Percentiles rank a stretch among this genome's conserved stretches.
phyloP scores from a whole-genome alignment of 2,888 invertebrate species.

The Bhutanitis thaidina region DNA sequence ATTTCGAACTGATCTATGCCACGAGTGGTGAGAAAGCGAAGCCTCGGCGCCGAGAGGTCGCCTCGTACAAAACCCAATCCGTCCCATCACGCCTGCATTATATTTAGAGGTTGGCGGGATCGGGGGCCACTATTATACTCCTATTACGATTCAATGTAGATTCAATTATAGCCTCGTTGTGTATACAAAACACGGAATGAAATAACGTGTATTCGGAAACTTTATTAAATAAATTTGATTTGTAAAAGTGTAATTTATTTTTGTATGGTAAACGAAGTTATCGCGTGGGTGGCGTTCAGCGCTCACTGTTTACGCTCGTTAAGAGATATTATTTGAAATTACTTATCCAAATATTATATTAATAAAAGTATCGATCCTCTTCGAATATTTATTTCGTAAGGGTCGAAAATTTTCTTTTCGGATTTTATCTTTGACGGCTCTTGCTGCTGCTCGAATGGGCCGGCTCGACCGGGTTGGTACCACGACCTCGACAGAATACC shows the following conservation, averaged over 20 bases:
- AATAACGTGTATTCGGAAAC: constrained; percentile 5
- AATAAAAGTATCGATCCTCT: too few species aligned
- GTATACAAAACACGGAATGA: constrained; percentile 5
- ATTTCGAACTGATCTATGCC: constrained; percentile 14
- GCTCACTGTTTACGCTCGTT: background rate
- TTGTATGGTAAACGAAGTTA: constrained; percentile 2
- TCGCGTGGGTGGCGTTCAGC: background rate
- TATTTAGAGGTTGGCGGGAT: constrained; percentile 23
- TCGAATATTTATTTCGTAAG: too few species aligned
- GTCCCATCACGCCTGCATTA: constrained; percentile 24
- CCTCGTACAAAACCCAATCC: constrained; percentile 24
- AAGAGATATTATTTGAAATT: background rate
- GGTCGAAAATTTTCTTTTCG: too few species aligned
- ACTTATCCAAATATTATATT: background rate
- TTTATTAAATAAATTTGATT: constrained; percentile 10
- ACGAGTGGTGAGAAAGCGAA: constrained; percentile 34
- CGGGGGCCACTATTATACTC: constrained; percentile 25
- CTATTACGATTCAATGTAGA: constrained; percentile 21
- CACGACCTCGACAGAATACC: too few species aligned
- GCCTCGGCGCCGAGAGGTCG: constrained; percentile 38
- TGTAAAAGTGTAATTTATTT: constrained; percentile 10
- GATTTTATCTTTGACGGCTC: too few species aligned
- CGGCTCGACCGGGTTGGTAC: too few species aligned
- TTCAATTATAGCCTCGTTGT: constrained; percentile 17
- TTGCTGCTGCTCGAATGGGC: too few species aligned